phyloP scores from a whole-genome alignment of 2,797 vertebrate genomes.

The Onychomys arenicola region DNA sequence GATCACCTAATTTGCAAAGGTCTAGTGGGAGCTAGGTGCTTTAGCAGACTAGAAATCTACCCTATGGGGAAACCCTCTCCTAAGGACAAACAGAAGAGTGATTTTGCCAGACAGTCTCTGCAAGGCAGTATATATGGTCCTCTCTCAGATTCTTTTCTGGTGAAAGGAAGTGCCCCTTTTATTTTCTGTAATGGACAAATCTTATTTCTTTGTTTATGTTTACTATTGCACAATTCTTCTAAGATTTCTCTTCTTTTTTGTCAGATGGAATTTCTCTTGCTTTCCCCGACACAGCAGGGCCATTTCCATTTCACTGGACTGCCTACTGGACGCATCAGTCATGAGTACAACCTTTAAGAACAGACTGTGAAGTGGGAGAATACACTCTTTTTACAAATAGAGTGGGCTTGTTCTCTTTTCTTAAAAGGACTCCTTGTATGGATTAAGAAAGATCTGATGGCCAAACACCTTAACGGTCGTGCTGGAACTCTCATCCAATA shows the following conservation, averaged over 20 bases:
- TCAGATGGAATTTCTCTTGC: background rate
- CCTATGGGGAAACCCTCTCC: background rate
- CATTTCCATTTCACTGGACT: background rate
- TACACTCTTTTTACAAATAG: background rate
- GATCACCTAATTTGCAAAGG: slow-evolving; percentile 11
- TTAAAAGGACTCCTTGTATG: background rate
- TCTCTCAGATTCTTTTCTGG: background rate
- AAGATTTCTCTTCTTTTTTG: background rate
- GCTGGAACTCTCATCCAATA: too few relatives aligned
- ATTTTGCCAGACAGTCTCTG: background rate
- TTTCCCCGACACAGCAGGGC: background rate
- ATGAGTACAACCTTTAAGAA: background rate
- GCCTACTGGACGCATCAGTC: background rate
- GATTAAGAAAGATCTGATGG: background rate
- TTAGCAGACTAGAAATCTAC: background rate
- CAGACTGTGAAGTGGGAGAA: background rate
- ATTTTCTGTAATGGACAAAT: background rate
- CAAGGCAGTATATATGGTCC: background rate
- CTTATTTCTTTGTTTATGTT: background rate
- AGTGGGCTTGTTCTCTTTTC: background rate
- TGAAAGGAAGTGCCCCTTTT: background rate
- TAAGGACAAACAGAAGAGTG: background rate
- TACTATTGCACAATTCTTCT: background rate
- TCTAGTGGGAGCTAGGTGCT: background rate
- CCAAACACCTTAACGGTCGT: too few relatives aligned